These are phyloP conservation scores for Columba janthina DNA, from an alignment of 2,113 vertebrate species.

Conservation along the genomic window DNA sequence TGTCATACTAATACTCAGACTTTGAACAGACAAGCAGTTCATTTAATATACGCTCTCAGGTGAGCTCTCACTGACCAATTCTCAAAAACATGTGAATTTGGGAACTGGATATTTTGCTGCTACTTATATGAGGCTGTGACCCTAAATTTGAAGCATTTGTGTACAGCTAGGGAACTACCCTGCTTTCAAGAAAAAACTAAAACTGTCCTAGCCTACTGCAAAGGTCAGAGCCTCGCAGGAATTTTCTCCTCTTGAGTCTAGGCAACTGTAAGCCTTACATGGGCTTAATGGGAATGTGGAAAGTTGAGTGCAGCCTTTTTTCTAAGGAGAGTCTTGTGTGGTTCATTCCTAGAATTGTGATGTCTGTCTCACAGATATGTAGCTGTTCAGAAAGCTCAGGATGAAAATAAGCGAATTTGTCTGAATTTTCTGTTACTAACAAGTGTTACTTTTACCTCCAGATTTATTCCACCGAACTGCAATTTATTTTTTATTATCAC, in stretches of 20 bases:
- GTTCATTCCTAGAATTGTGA: not conserved
- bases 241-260: not conserved
- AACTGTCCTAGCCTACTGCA: not conserved
- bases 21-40: not conserved
- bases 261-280: not conserved
- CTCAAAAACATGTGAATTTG: not conserved
- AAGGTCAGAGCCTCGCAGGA: not conserved
- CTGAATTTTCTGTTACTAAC: not conserved
- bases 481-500: not conserved
- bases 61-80: not conserved
- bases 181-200: not conserved
- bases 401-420: not conserved
- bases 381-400: not conserved
- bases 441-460: not conserved
- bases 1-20: fast-evolving
- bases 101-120: fast-evolving
- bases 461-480: not conserved
- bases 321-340: not conserved
- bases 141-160: not conserved
- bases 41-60: not conserved
- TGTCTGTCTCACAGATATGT: not conserved
- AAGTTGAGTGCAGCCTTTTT: not conserved
- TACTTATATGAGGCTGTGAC: not conserved
- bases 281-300: not conserved
- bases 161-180: not conserved